Conservation (phyloP, 1,140 invertebrate genomes). For the Aleiodes sp. region DNA sequence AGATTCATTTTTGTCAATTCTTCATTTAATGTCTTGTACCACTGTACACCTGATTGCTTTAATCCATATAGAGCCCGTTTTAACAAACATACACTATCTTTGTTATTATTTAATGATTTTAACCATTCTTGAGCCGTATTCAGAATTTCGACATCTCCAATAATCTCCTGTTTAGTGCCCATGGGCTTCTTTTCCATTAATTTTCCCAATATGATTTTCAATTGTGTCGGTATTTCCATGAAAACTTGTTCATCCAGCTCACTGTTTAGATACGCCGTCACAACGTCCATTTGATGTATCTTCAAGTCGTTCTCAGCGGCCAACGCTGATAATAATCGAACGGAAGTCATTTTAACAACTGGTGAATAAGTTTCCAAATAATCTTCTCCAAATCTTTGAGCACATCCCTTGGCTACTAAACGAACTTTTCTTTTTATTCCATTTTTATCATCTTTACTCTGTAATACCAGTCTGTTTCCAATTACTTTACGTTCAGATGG, state of each 20-base stretch:
- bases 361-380: constrained; percentile 55
- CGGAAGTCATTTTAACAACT: constrained; percentile 44
- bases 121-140: neutral
- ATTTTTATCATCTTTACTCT: constrained; percentile 43
- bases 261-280: constrained; percentile 62
- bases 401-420: constrained; percentile 54
- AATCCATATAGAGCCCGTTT: constrained; percentile 35
- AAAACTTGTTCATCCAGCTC: constrained; percentile 57
- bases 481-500: constrained; percentile 37
- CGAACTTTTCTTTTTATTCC: constrained; percentile 51
- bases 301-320: constrained; percentile 39
- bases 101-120: neutral
- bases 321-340: constrained; percentile 55
- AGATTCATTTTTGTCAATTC: constrained; percentile 17
- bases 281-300: constrained; percentile 52
- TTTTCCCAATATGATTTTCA: neutral
- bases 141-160: neutral
- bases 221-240: constrained; percentile 56
- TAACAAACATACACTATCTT: constrained; percentile 9
- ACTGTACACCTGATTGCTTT: constrained; percentile 25
- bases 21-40: constrained; percentile 22
- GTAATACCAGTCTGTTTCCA: constrained; percentile 55
- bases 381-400: constrained; percentile 54
- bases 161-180: neutral
- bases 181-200: neutral